Base-by-base conservation (phyloP, 2,888 invertebrate species). In the Eilema caniola region DNA sequence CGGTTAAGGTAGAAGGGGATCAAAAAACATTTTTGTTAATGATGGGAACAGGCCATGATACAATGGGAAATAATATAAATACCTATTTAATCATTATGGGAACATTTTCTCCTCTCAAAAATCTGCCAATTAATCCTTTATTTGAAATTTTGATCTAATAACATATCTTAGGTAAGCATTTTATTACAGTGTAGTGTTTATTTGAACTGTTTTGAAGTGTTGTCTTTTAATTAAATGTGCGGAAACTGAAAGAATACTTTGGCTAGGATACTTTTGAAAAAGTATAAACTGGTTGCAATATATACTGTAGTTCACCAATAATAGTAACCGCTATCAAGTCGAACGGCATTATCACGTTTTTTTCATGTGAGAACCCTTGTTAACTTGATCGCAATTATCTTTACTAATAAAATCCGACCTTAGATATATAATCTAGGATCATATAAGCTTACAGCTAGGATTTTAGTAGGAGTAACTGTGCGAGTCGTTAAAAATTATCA, bases 11-110 rank as follows among this genome's bases (percentile, higher is more conserved):
- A 86, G 78, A 79, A 81, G 87, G 89, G 88, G 83, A 75, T 75
- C 81, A 84, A 86, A 81, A 77, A 83, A 76, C 78, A 85, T 81
- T 80, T 87, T 83, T 87, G 86, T 85, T 89, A 88, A 89, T 90
- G 87, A 90, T 89, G 87, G 93, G 93, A 94, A 92, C 85, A 93
- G 94, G 94, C 93, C 88, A 92, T 93, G 93, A 92, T 86, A 87
- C 82, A 84, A 88, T 90, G 90, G 90, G 89, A 90, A 90, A 89
- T 87, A 84, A 90, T 89, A 91, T 92, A 93, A 91, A 92, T 92
- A 92, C 90, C 90, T 91, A 92, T 86, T 84, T 84, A 79, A 79
- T 77, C 72, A 81, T 81, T 85, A 86, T 86, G 84, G 86, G 80
- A 89, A 89, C 84, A 86, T 82, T 85, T 79, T 85, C 78, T 88